These are phyloP conservation scores for Lepus townsendii DNA, from an alignment of 2,797 vertebrate species.

Conservation along the genomic window DNA sequence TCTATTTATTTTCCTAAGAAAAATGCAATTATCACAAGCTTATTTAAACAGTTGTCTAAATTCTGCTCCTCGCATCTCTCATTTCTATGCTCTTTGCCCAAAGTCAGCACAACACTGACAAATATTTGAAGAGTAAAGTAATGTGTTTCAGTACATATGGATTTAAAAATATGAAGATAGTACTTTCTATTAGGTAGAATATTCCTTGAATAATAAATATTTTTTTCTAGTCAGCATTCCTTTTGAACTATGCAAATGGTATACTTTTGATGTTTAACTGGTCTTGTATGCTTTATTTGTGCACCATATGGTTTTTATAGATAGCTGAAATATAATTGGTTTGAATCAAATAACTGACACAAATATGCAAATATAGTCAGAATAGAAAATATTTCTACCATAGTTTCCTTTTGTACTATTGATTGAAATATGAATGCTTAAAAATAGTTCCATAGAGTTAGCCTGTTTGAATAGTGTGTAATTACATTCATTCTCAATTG, in stretches of 20 bases:
- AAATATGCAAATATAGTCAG: constrained; percentile 85
- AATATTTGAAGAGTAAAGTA: constrained; percentile 64
- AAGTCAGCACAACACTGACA: constrained; percentile 54
- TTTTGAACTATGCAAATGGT: constrained; percentile 83
- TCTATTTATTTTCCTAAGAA: constrained; percentile 8
- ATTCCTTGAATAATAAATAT: constrained; percentile 78
- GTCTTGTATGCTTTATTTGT: constrained; percentile 79
- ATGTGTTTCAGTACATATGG: constrained; percentile 50
- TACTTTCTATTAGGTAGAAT: constrained; percentile 74
- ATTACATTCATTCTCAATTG: constrained; percentile 74
- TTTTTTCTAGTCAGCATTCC: constrained; percentile 62
- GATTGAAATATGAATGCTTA: constrained; percentile 84
- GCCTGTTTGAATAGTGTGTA: constrained; percentile 76
- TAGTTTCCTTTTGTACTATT: constrained; percentile 82
- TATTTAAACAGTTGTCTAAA: constrained; percentile 63
- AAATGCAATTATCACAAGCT: neutral
- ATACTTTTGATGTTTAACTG: constrained; percentile 84
- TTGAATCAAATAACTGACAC: constrained; percentile 86
- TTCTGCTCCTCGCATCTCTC: neutral
- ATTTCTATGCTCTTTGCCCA: constrained; percentile 46
- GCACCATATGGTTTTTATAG: constrained; percentile 85
- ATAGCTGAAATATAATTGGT: constrained; percentile 87
- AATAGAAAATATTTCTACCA: constrained; percentile 82
- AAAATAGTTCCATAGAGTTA: constrained; percentile 84
- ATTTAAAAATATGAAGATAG: constrained; percentile 68